Evolutionary conservation across 2,888 invertebrate species (phyloP), one percentile per base, ranked within the genome.

Genomic region (Poecilobothrus nobilitatus): DNA sequence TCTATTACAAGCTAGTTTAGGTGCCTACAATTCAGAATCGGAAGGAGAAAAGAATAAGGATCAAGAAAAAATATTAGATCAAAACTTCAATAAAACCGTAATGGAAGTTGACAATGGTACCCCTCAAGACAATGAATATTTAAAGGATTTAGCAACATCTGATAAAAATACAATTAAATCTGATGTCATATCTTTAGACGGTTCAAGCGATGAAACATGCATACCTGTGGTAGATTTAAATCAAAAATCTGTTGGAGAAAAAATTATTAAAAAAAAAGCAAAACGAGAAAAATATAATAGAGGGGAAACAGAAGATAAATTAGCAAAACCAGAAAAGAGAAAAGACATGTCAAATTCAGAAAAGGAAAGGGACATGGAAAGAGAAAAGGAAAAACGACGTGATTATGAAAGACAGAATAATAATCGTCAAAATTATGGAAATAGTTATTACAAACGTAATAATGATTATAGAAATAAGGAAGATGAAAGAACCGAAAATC

Each of bases 11-110:
- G 92, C 92, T 62, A 85, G 90, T 53, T 82, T 91, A 66, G 89
- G 89, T 65, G 92, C 92, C 71, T 92, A 90, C 78, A 85, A 86
- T 76, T 91, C 89, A 0, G 90, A 90, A 71, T 86, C 87, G 44
- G 86, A 86, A 66, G 86, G 86, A 65, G 87, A 87, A 7, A 86
- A 84, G 0, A 76, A 75, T 70, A 75, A 72, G 67, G 44, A 12
- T 15, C 74, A 69, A 67, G 73, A 73, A 66, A 67, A 70, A 67
- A 66, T 66, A 15, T 62, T 37, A 34, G 71, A 71, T 67, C 68
- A 71, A 64, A 68, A 64, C 7, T 71, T 12, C 1, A 18, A 53
- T 18, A 18, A 53, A 53, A 18, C 2, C 18, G 18, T 18, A 2
- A 18, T 15, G 2, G 53, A 53, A 18, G 12, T 53, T 3, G 5